Conservation (phyloP, 2,888 invertebrate genomes). For the Polydrusus pterygomalis region DNA sequence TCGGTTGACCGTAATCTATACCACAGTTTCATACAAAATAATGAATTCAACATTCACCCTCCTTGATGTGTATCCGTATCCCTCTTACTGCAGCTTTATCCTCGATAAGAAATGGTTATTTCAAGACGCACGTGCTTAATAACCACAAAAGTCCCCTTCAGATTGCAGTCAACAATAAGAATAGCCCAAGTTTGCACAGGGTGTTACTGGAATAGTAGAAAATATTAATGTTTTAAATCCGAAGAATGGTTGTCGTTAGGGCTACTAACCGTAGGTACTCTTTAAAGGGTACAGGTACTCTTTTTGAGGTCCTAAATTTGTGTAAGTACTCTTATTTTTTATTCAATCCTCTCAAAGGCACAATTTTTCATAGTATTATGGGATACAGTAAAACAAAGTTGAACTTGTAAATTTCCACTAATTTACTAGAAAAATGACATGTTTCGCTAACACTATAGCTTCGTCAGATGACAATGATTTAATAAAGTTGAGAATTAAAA, state of each 20-base stretch:
- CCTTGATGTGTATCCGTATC: not conserved
- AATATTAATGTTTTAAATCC: not conserved
- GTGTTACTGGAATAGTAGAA: not conserved
- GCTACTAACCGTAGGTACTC: too few relatives aligned
- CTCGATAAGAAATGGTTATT: conserved; percentile 17
- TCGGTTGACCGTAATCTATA: not conserved
- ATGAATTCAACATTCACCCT: not conserved
- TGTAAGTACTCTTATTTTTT: too few relatives aligned
- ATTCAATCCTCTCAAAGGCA: too few relatives aligned
- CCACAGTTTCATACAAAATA: not conserved
- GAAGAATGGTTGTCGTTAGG: not conserved
- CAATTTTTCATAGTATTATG: too few relatives aligned
- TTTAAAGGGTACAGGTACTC: too few relatives aligned
- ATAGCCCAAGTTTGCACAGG: not conserved
- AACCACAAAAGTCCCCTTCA: conserved; percentile 15
- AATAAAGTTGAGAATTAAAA: too few relatives aligned
- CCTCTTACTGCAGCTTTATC: not conserved
- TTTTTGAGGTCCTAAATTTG: too few relatives aligned
- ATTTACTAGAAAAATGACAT: too few relatives aligned
- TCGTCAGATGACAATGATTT: too few relatives aligned
- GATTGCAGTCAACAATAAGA: conserved; percentile 16
- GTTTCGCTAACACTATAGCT: too few relatives aligned
- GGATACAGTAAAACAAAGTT: too few relatives aligned
- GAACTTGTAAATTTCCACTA: too few relatives aligned
- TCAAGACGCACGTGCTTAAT: conserved; percentile 22